These are phyloP conservation scores for Anguilla obscura DNA, from an alignment of 2,797 vertebrate genomes.

Conservation along the genomic window DNA sequence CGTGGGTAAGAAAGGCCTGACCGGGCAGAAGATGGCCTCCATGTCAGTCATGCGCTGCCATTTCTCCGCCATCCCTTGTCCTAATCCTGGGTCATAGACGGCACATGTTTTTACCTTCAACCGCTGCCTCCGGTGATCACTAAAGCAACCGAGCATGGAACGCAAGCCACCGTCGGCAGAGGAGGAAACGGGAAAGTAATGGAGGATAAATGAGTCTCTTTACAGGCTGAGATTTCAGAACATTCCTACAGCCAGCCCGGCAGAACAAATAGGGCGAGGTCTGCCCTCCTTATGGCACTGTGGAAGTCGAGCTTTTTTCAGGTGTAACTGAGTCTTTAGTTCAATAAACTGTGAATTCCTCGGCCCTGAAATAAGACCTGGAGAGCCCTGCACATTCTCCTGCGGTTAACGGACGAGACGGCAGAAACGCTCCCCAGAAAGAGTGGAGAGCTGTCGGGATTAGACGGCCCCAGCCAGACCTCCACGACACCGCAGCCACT, in stretches of 20 bases:
- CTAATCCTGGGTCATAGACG: neutral
- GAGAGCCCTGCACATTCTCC: neutral
- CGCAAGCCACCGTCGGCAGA: neutral
- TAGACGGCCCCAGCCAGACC: neutral
- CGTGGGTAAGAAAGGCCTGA: neutral
- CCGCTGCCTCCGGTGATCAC: neutral
- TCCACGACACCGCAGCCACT: neutral
- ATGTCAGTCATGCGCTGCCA: neutral
- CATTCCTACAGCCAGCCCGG: neutral
- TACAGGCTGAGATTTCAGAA: neutral
- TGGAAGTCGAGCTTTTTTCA: neutral
- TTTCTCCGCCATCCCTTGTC: neutral
- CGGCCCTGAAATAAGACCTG: neutral
- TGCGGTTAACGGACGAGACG: neutral
- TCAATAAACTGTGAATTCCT: conserved; percentile 28
- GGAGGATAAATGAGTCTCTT: neutral
- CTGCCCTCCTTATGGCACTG: neutral
- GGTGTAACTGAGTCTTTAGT: neutral
- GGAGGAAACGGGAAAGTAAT: neutral
- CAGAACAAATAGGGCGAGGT: neutral
- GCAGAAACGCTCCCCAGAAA: neutral
- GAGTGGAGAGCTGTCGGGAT: neutral
- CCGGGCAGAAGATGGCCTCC: neutral
- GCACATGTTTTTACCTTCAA: neutral
- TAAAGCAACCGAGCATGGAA: neutral